A percentile compares a stretch with the other conserved stretches of the same genome.
Evolutionary conservation across 2,888 invertebrate species (phyloP).

Genomic region (Limenitis camilla): DNA sequence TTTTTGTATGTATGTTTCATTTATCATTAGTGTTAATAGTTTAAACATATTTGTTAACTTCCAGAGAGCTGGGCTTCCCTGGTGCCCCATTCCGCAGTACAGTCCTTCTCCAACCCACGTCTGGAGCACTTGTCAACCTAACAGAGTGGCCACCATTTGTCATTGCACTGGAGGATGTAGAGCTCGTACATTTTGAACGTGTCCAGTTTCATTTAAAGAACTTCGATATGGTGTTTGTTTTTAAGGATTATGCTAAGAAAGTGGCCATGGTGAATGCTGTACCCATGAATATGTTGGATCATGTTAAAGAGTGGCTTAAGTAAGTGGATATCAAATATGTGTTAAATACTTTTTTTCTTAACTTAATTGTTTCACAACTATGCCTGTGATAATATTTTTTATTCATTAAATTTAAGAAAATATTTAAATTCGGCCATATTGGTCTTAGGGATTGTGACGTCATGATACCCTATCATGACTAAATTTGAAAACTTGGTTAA

Average conservation of each 20-base stretch:
- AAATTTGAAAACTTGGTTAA: too few relatives aligned
- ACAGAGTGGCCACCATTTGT: constrained; percentile 99
- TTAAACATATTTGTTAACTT: not conserved
- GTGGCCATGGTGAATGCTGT: constrained; percentile 99
- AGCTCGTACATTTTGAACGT: constrained; percentile 98
- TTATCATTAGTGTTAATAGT: too few relatives aligned
- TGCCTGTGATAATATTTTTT: too few relatives aligned
- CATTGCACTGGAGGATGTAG: constrained; percentile 96
- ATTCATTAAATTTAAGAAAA: too few relatives aligned
- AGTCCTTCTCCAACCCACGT: constrained; percentile 96
- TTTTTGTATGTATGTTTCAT: too few relatives aligned
- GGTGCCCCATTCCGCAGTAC: constrained; percentile 98
- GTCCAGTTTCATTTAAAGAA: constrained; percentile 99
- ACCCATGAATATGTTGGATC: constrained; percentile 99
- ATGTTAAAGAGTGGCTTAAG: constrained; percentile 99
- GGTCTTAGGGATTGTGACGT: too few relatives aligned
- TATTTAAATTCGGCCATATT: too few relatives aligned
- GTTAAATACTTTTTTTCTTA: too few relatives aligned
- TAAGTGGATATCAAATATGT: constrained; percentile 59
- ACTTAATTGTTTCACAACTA: too few relatives aligned
- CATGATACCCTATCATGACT: too few relatives aligned
- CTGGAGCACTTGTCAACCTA: constrained; percentile 96
- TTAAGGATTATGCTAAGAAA: constrained; percentile 97
- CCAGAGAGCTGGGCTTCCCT: constrained; percentile 95
- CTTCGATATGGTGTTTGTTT: constrained; percentile 99